These are phyloP conservation scores for Rissa tridactyla DNA, from an alignment of 2,113 vertebrate species.

Conservation along the genomic window DNA sequence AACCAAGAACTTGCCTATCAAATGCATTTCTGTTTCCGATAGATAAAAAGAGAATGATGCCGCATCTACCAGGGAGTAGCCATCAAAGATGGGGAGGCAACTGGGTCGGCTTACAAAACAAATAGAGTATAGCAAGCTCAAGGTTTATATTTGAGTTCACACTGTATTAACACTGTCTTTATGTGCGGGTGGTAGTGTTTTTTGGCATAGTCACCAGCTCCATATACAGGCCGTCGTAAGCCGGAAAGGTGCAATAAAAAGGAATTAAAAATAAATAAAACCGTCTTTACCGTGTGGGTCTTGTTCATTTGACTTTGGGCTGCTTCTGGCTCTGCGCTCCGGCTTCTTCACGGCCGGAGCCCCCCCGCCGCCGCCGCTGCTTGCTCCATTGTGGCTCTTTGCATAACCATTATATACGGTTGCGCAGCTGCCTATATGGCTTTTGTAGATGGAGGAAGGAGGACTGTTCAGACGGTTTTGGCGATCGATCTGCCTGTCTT, in stretches of 20 bases:
- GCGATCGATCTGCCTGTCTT: constrained; percentile 89
- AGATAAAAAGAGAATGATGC: neutral
- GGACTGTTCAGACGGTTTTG: constrained; percentile 95
- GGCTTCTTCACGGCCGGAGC: constrained; percentile 83
- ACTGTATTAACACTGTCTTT: neutral
- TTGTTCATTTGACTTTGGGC: constrained; percentile 85
- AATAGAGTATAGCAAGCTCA: neutral
- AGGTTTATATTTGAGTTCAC: neutral
- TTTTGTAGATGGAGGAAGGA: constrained; percentile 89
- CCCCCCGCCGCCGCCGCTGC: constrained; percentile 49
- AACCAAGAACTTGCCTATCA: neutral
- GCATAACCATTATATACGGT: constrained; percentile 87
- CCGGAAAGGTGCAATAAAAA: constrained; percentile 28
- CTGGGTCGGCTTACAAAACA: neutral
- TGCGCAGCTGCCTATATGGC: constrained; percentile 76
- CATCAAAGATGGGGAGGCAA: neutral
- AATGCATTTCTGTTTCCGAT: neutral
- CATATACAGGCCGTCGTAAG: neutral
- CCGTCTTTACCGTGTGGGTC: constrained; percentile 81
- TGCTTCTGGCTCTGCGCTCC: constrained; percentile 87
- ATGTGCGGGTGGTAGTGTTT: neutral
- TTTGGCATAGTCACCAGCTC: neutral
- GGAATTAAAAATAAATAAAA: constrained; percentile 7
- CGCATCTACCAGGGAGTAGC: neutral
- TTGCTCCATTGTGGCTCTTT: constrained; percentile 76